Conservation (phyloP, 2,797 vertebrate species). For the Coreius guichenoti region DNA sequence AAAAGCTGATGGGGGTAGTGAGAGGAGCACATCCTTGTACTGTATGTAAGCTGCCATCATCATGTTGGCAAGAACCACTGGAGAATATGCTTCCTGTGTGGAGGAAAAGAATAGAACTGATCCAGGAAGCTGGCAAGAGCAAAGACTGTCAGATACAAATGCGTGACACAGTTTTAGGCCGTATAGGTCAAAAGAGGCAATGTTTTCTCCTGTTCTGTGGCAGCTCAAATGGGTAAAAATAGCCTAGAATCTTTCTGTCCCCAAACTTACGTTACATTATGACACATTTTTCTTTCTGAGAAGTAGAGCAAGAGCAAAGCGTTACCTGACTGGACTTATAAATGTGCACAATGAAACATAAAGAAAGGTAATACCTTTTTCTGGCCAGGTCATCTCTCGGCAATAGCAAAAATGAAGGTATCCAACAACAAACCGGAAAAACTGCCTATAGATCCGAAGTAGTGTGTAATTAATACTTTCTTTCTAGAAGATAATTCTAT, state of each 20-base stretch:
- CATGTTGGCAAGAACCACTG: conserved; percentile 37
- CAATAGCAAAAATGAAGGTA: conserved; percentile 22
- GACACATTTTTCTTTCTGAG: conserved; percentile 45
- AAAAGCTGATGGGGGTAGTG: conserved; percentile 26
- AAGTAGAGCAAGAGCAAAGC: conserved; percentile 32
- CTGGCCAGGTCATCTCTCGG: conserved; percentile 41
- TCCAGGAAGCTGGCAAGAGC: conserved; percentile 47
- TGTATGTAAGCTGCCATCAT: conserved; percentile 14
- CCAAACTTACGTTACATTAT: conserved; percentile 40
- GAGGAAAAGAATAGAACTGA: conserved; percentile 41
- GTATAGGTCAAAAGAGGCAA: conserved; percentile 53
- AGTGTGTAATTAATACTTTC: neutral
- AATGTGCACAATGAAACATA: neutral
- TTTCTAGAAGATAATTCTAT: neutral
- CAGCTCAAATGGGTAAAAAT: conserved; percentile 53
- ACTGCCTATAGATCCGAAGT: conserved; percentile 10
- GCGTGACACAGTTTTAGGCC: conserved; percentile 57
- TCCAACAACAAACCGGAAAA: neutral
- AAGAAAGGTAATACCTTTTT: conserved; percentile 38
- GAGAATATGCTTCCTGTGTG: conserved; percentile 45
- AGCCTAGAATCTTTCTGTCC: conserved; percentile 45
- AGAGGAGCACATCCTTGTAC: conserved; percentile 11
- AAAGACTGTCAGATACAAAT: conserved; percentile 58
- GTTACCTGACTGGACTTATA: conserved; percentile 20
- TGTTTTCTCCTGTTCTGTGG: conserved; percentile 43